phyloP scores from a whole-genome alignment of 2,113 vertebrate species.

The Trogon melanurus region DNA sequence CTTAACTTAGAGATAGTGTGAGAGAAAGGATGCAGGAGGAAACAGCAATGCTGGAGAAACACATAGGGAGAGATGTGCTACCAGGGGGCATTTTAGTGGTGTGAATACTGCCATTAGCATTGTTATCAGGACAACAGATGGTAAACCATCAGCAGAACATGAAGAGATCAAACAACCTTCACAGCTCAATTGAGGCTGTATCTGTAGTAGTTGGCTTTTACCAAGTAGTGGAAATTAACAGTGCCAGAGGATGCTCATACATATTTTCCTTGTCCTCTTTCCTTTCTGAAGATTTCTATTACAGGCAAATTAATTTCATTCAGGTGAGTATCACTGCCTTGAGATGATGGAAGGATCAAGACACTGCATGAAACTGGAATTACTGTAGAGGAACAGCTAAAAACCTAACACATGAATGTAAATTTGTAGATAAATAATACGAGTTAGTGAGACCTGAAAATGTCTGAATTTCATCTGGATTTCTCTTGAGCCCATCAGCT shows the following conservation, averaged over 20 bases:
- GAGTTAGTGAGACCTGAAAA: not conserved
- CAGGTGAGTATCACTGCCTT: not conserved
- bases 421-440: not conserved
- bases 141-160: constrained; percentile 22
- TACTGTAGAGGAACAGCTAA: not conserved
- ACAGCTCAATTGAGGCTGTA: constrained; percentile 2
- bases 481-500: not conserved
- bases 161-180: constrained; percentile 58
- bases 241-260: not conserved
- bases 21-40: not conserved
- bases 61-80: not conserved
- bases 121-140: constrained; percentile 53
- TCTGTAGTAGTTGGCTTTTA: constrained; percentile 21
- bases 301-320: constrained; percentile 44
- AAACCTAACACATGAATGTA: not conserved
- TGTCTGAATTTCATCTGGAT: not conserved
- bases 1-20: not conserved
- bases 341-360: not conserved
- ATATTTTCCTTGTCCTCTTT: not conserved
- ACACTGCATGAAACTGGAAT: constrained; percentile 2
- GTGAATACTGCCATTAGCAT: constrained; percentile 27
- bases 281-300: not conserved
- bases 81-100: not conserved
- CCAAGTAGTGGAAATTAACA: constrained; percentile 5
- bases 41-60: not conserved